A percentile compares a stretch with the other conserved stretches of the same genome.
Evolutionary conservation across 2,888 invertebrate genomes (phyloP).

Genomic region (Ennomos fuscantarius): DNA sequence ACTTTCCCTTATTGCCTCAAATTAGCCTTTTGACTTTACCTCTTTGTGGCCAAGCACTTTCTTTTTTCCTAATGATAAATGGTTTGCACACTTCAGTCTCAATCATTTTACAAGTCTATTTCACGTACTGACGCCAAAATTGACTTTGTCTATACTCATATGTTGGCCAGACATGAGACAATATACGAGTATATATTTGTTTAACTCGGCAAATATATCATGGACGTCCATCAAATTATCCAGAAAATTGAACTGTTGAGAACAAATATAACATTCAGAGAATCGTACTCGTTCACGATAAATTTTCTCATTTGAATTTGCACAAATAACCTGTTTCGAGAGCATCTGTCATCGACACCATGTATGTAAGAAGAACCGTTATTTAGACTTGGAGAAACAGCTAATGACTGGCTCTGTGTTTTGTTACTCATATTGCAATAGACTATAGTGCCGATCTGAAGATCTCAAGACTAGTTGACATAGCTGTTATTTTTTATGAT

Average conservation of each 20-base stretch:
- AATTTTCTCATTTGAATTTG: constrained; percentile 39
- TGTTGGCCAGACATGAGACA: constrained; percentile 1
- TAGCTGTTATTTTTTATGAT: no score
- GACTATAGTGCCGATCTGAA: no score
- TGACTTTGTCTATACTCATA: not conserved
- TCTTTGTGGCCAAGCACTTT: constrained; percentile 33
- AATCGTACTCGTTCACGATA: constrained; percentile 26
- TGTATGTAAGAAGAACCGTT: constrained; percentile 17
- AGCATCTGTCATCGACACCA: constrained; percentile 30
- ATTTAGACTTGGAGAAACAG: constrained; percentile 9
- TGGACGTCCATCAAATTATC: constrained; percentile 23
- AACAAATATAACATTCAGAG: constrained; percentile 34
- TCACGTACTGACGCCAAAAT: not conserved
- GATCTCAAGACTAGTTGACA: no score
- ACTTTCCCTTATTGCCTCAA: constrained; percentile 59
- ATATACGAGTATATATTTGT: constrained; percentile 8
- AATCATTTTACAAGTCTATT: constrained; percentile 15
- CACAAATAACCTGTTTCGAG: constrained; percentile 38
- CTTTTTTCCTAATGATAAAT: constrained; percentile 24
- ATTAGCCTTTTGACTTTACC: constrained; percentile 41
- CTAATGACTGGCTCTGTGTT: not conserved
- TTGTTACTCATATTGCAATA: not conserved
- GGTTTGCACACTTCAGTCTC: constrained; percentile 17
- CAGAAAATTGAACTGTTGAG: constrained; percentile 30
- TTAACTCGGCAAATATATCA: constrained; percentile 14